Evolutionary conservation across 2,113 vertebrate species (phyloP), one percentile per base, ranked within the genome.

Genomic region (Rhadina sibilatrix): DNA sequence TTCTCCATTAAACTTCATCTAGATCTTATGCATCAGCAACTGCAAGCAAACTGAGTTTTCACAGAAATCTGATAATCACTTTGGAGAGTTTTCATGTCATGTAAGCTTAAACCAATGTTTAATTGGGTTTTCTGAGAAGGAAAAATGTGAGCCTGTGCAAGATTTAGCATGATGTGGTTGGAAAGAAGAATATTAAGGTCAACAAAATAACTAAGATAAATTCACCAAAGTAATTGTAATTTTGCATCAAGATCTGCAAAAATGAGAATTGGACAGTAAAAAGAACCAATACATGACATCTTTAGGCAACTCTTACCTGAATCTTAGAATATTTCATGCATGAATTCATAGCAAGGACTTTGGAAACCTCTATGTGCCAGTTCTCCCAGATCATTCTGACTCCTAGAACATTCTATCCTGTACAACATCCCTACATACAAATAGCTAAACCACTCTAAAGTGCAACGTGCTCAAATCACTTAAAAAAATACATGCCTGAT

Each of bases 1-100:
- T 77, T 95, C 87, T 93, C 16, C 44, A 65, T 87, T 94, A 83
- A 78, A 77, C 40, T 86, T 87, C 56, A 95, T 19, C 46, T 69
- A 46, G 15, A 80, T 71, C 47, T 57, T 86, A 84, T 42, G 46
- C 40, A 71, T 31, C 64, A 75, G 28, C 28, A 94, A 25, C 35
- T 54, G 64, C 44, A 90, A 94, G 46, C 16, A 63, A 84, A 28
- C 22, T 53, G 28, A 71, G n/a, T 69, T 49, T 63, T 80, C 50
- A 37, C 18, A 68, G 42, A 81, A 89, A 66, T 64, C 46, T 80
- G 44, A 81, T 74, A 87, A 83, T 82, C 25, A 68, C 37, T 60
- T 44, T 54, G 52, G 68, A 91, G n/a, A 18, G 23, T 84, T 85
- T 86, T 93, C 53, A 85, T 38, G 50, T 60, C 78, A 66, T 25